Conservation (phyloP, 1,140 invertebrate genomes). For the Orchesella cincta region DNA sequence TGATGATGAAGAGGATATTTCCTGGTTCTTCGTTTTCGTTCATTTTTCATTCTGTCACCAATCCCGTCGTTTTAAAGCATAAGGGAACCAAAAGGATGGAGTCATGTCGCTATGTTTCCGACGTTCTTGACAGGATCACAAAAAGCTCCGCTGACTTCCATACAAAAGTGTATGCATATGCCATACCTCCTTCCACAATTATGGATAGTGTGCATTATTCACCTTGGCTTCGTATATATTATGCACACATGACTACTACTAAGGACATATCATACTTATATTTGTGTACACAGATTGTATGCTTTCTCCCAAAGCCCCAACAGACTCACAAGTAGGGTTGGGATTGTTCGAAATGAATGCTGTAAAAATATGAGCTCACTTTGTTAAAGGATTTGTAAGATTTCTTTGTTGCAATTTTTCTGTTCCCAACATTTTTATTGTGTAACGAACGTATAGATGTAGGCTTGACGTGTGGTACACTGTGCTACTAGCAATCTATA, state of each 20-base stretch:
- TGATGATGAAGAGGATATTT: conserved; percentile 29
- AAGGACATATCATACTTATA: too few species aligned
- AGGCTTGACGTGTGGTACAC: neutral
- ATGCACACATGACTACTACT: too few species aligned
- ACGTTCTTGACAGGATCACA: conserved; percentile 18
- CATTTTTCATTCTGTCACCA: conserved; percentile 27
- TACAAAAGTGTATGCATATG: conserved; percentile 17
- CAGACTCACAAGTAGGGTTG: too few species aligned
- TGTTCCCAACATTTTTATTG: too few species aligned
- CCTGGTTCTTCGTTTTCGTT: conserved; percentile 14
- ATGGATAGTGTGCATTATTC: neutral
- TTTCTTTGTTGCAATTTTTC: conserved; percentile 25
- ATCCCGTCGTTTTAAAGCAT: neutral
- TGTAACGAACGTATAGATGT: too few species aligned
- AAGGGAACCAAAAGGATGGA: conserved; percentile 8
- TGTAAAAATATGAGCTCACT: conserved; percentile 12
- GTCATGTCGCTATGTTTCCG: conserved; percentile 26
- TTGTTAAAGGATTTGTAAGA: conserved; percentile 30
- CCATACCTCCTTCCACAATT: neutral
- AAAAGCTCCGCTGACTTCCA: conserved; percentile 8
- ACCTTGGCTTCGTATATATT: too few species aligned
- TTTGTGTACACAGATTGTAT: too few species aligned
- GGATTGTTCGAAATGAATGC: too few species aligned
- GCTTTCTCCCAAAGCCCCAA: too few species aligned
- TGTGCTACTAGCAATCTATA: too few species aligned